Evolutionary conservation across 2,888 invertebrate species (phyloP).

Genomic region (Drosophila trichaetosa): DNA sequence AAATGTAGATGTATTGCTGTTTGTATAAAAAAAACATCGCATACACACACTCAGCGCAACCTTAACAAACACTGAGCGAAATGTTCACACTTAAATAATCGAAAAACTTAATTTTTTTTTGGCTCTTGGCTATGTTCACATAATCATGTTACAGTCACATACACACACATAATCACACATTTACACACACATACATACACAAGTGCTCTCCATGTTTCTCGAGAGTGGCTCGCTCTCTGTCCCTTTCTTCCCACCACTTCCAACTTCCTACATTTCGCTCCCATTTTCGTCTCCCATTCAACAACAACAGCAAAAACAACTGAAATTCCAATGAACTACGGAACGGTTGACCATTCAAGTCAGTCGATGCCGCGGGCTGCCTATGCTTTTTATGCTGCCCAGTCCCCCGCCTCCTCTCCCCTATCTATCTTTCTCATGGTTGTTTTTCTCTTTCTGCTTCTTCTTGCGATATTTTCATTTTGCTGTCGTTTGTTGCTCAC

Average conservation of each 20-base stretch:
- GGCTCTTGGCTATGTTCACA: constrained; percentile 5
- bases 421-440: neutral
- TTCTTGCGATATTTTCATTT: constrained; percentile 51
- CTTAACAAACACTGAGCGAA: neutral
- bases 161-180: neutral
- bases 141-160: constrained; percentile 4
- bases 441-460: constrained; percentile 25
- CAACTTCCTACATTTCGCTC: constrained; percentile 44
- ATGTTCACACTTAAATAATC: constrained; percentile 2
- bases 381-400: constrained; percentile 22
- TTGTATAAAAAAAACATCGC: neutral
- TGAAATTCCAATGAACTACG: constrained; percentile 57
- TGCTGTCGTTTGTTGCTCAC: constrained; percentile 23
- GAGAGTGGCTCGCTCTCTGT: constrained; percentile 22
- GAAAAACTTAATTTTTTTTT: constrained; percentile 8
- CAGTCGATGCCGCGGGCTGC: constrained; percentile 29
- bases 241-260: constrained; percentile 7
- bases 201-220: constrained; percentile 33
- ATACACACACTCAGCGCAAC: neutral
- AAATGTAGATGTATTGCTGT: neutral
- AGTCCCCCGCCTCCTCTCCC: neutral
- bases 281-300: constrained; percentile 48
- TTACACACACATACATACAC: constrained; percentile 10
- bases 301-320: constrained; percentile 13
- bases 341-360: constrained; percentile 43